Percentiles rank a stretch among this genome's conserved stretches.
Evolutionary conservation across 2,888 invertebrate genomes (phyloP).

Genomic region (Zele albiditarsus): DNA sequence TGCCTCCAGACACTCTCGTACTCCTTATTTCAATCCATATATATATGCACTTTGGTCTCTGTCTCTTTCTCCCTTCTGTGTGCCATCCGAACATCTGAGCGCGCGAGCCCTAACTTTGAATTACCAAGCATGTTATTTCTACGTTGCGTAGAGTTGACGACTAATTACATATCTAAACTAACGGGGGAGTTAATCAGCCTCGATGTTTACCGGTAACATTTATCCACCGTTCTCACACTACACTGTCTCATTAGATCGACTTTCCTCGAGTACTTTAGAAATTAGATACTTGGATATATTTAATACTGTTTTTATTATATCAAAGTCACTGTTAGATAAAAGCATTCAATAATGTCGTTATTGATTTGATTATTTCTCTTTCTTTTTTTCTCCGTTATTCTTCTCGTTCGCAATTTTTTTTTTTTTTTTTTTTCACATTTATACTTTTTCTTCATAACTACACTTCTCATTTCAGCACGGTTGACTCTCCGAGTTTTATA

Average conservation of each 20-base stretch:
- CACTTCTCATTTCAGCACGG: not conserved
- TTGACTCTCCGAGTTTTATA: not conserved
- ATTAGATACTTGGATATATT: not conserved
- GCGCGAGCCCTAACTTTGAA: constrained; percentile 49
- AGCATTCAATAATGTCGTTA: too few species aligned
- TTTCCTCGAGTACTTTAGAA: not conserved
- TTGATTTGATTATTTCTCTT: too few species aligned
- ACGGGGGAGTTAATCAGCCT: constrained; percentile 62
- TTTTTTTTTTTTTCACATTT: not conserved
- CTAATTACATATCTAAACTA: constrained; percentile 63
- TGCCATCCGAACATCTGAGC: not conserved
- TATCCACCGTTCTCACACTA: not conserved
- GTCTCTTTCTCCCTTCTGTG: not conserved
- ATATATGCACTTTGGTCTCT: not conserved
- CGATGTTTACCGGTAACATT: constrained; percentile 50
- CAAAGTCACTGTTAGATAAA: too few species aligned
- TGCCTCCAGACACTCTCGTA: not conserved
- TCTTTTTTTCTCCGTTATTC: too few species aligned
- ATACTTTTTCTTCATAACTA: not conserved
- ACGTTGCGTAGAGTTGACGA: constrained; percentile 48
- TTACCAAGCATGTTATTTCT: constrained; percentile 58
- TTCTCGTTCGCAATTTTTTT: not conserved
- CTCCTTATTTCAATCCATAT: not conserved
- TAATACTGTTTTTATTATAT: too few species aligned
- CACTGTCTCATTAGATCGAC: not conserved